phyloP scores from a whole-genome alignment of 2,113 vertebrate species.

The Silurus glanis region DNA sequence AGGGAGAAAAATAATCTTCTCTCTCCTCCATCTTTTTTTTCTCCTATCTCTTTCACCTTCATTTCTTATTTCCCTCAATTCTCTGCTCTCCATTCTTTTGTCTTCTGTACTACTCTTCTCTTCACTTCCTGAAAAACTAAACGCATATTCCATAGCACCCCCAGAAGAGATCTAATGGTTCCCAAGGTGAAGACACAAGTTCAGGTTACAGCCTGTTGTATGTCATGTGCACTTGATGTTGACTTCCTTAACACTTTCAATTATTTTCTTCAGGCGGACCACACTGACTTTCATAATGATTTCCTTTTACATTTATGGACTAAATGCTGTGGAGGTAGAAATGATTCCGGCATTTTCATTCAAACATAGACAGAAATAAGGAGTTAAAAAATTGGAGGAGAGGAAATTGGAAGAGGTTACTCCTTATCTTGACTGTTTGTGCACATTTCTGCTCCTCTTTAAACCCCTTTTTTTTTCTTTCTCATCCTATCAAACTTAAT shows the following conservation, averaged over 20 bases:
- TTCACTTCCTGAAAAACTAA: neutral
- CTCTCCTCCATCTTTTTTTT: neutral
- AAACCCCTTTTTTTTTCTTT: neutral
- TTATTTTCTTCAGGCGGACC: neutral
- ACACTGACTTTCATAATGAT: neutral
- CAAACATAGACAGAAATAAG: neutral
- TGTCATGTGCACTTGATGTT: neutral
- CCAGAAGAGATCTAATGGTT: neutral
- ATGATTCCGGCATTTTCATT: neutral
- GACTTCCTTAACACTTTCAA: neutral
- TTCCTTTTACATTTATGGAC: neutral
- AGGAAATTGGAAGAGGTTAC: neutral
- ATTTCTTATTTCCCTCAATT: neutral
- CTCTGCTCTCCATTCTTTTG: neutral
- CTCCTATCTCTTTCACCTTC: neutral
- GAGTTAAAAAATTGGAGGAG: neutral
- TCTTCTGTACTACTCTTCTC: neutral
- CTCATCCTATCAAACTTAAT: no score
- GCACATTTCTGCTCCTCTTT: neutral
- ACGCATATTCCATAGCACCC: neutral
- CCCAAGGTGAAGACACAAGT: neutral
- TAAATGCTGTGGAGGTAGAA: neutral
- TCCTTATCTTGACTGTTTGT: neutral
- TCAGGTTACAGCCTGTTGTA: neutral
- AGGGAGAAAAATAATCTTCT: constrained; percentile 48